These are phyloP conservation scores for Ardeotis arabs DNA, from an alignment of 2,113 vertebrate genomes.

Conservation along the genomic window DNA sequence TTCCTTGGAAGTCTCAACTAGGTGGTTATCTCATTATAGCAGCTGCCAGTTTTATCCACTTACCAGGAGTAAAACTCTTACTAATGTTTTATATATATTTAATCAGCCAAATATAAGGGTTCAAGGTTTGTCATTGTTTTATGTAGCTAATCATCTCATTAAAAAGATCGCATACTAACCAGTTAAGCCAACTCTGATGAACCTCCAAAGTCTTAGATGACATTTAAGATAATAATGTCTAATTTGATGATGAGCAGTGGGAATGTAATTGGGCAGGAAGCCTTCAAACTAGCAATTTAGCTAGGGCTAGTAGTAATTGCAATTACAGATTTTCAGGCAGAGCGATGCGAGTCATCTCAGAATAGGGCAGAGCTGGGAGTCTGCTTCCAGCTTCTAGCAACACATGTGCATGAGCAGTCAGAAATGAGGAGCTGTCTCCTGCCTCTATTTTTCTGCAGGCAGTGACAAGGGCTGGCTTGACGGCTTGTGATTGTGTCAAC, in stretches of 20 bases:
- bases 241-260: not conserved
- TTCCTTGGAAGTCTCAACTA: not conserved
- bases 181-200: not conserved
- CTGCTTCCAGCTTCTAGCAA: not conserved
- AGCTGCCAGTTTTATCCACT: conserved; percentile 11
- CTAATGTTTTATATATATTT: not conserved
- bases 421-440: not conserved
- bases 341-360: not conserved
- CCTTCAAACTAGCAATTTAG: conserved; percentile 6
- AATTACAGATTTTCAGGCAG: not conserved
- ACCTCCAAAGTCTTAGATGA: not conserved
- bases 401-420: not conserved
- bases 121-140: not conserved
- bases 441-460: not conserved
- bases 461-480: not conserved
- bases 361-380: not conserved
- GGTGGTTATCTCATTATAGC: not conserved
- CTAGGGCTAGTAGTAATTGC: not conserved
- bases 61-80: not conserved
- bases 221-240: conserved; percentile 17
- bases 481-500: not conserved
- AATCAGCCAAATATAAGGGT: not conserved
- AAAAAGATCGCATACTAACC: not conserved
- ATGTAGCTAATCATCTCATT: conserved; percentile 6
- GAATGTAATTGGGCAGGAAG: not conserved